These are phyloP conservation scores for Oxyteleia sp. DNA, from an alignment of 2,888 invertebrate species.

Conservation along the genomic window DNA sequence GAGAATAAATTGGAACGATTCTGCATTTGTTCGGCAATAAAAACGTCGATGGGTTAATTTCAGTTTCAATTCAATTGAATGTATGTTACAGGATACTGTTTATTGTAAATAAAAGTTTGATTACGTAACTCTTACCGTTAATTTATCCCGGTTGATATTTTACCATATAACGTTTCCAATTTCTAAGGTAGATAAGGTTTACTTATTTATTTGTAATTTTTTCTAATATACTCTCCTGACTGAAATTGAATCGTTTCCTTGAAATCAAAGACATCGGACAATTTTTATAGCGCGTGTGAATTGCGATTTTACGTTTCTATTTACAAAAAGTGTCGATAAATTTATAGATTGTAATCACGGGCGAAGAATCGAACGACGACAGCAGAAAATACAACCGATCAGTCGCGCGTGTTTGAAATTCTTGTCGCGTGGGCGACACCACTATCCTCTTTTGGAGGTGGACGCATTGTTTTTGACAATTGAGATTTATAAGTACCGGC, in stretches of 20 bases:
- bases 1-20: no score
- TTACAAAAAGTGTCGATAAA: constrained; percentile 62
- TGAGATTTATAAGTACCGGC: constrained; percentile 81
- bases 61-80: no score
- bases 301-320: constrained; percentile 26
- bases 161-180: no score
- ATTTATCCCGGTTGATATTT: no score
- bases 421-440: constrained; percentile 80
- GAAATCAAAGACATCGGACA: not conserved
- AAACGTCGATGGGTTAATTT: no score
- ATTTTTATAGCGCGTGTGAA: not conserved
- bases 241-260: not conserved
- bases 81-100: no score
- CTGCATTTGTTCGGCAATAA: no score
- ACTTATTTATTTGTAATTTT: not conserved
- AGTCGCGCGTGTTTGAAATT: constrained; percentile 75
- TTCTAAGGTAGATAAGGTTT: no score
- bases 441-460: constrained; percentile 77
- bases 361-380: constrained; percentile 62
- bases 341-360: constrained; percentile 65
- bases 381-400: constrained; percentile 61
- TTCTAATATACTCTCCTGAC: not conserved
- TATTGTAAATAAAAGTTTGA: no score
- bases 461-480: constrained; percentile 82
- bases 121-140: no score